A percentile compares a stretch with the other conserved stretches of the same genome.
These are phyloP conservation scores for Oncorhynchus keta DNA, from an alignment of 2,113 vertebrate genomes.

Conservation along the genomic window DNA sequence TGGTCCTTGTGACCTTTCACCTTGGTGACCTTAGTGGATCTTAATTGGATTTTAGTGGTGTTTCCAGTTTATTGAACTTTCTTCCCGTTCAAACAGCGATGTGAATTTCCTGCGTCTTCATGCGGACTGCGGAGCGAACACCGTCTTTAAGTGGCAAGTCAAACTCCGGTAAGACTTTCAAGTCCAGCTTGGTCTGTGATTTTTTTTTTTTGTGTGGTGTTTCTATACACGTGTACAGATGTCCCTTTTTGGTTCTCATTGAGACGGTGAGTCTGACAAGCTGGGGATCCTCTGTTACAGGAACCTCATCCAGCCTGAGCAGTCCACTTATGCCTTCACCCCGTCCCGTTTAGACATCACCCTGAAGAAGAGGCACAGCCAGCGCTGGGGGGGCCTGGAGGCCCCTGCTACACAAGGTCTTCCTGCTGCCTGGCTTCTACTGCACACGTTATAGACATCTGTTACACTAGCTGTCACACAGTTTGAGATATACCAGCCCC, in stretches of 20 bases:
- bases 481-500: no score
- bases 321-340: conserved; percentile 88
- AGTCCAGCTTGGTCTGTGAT: neutral
- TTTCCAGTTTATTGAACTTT: no score
- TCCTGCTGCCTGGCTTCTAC: conserved; percentile 71
- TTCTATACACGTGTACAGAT: neutral
- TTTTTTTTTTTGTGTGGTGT: neutral
- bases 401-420: conserved; percentile 97
- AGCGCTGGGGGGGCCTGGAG: conserved; percentile 94
- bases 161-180: conserved; percentile 85
- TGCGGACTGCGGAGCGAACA: conserved; percentile 86
- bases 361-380: conserved; percentile 94
- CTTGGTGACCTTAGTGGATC: no score
- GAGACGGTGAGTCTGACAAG: neutral
- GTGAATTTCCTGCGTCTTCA: conserved; percentile 88
- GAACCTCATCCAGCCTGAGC: conserved; percentile 94
- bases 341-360: conserved; percentile 87
- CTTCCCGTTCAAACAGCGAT: conserved; percentile 71
- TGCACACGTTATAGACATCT: neutral
- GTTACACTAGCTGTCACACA: no score
- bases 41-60: no score
- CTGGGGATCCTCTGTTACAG: conserved; percentile 58
- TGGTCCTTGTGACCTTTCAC: no score
- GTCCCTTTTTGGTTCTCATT: no score
- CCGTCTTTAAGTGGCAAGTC: conserved; percentile 96